A percentile compares a stretch with the other conserved stretches of the same genome.
Conservation (phyloP, 1,140 invertebrate genomes). For the Battus philenor region DNA sequence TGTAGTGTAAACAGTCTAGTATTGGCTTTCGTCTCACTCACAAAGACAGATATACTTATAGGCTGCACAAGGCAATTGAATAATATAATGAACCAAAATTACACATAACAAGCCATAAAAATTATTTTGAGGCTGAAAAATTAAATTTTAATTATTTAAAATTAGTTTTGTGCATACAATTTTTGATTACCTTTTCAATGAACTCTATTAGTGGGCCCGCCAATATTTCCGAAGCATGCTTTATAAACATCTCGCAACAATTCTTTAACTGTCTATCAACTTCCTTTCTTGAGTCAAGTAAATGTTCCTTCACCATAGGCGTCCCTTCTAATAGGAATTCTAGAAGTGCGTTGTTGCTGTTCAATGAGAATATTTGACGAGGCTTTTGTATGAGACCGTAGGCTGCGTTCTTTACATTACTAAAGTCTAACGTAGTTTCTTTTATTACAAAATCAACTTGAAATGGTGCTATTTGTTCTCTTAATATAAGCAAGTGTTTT, state of each 20-base stretch:
- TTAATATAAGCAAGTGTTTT: conserved; percentile 96
- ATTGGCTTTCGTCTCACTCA: too few relatives aligned
- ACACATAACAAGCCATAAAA: too few relatives aligned
- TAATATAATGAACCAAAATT: too few relatives aligned
- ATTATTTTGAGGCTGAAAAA: too few relatives aligned
- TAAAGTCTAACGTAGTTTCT: conserved; percentile 95
- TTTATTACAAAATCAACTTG: conserved; percentile 96
- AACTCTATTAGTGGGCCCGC: conserved; percentile 84
- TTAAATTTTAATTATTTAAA: too few relatives aligned
- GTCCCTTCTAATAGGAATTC: conserved; percentile 95
- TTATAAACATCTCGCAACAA: conserved; percentile 94
- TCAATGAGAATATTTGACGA: conserved; percentile 90
- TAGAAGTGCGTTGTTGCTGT: conserved; percentile 92
- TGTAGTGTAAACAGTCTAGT: too few relatives aligned
- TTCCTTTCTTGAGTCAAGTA: conserved; percentile 95
- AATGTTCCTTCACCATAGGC: conserved; percentile 93
- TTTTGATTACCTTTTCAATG: conserved; percentile 85
- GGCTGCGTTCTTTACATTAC: conserved; percentile 90
- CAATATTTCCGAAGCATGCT: conserved; percentile 86
- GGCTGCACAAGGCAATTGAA: too few relatives aligned
- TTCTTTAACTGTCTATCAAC: conserved; percentile 94
- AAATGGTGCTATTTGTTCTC: conserved; percentile 99
- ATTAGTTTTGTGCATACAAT: too few relatives aligned
- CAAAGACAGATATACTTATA: too few relatives aligned
- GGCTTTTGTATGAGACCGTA: conserved; percentile 91